phyloP scores from a whole-genome alignment of 2,113 vertebrate genomes.

The Stercorarius parasiticus region DNA sequence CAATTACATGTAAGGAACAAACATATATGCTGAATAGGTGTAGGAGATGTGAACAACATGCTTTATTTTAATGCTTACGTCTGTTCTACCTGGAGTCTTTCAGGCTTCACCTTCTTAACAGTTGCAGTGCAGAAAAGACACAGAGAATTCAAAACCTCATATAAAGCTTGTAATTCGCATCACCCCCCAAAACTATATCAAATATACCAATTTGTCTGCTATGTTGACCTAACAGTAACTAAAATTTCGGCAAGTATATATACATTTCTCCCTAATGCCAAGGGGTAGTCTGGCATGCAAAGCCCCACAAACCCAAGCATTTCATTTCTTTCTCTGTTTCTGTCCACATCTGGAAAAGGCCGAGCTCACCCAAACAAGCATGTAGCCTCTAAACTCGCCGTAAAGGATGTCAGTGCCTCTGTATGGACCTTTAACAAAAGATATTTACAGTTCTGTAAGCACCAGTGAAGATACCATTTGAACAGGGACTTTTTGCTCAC shows the following conservation, averaged over 20 bases:
- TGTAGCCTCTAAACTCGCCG: not conserved
- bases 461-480: not conserved
- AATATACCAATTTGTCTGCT: not conserved
- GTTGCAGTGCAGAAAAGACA: not conserved
- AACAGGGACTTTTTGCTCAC: not conserved
- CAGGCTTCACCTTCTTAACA: not conserved
- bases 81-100: not conserved
- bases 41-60: not conserved
- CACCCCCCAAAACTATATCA: not conserved
- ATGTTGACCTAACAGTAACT: not conserved
- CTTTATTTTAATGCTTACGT: not conserved
- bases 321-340: not conserved
- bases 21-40: not conserved
- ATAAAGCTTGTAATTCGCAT: not conserved
- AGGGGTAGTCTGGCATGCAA: not conserved
- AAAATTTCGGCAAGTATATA: not conserved
- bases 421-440: not conserved
- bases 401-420: not conserved
- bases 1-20: not conserved
- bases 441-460: not conserved
- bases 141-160: not conserved
- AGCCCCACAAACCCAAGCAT: not conserved
- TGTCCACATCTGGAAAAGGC: not conserved
- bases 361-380: not conserved
- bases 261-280: not conserved